These are phyloP conservation scores for Notiomystis cincta DNA, from an alignment of 2,113 vertebrate genomes.

Conservation along the genomic window DNA sequence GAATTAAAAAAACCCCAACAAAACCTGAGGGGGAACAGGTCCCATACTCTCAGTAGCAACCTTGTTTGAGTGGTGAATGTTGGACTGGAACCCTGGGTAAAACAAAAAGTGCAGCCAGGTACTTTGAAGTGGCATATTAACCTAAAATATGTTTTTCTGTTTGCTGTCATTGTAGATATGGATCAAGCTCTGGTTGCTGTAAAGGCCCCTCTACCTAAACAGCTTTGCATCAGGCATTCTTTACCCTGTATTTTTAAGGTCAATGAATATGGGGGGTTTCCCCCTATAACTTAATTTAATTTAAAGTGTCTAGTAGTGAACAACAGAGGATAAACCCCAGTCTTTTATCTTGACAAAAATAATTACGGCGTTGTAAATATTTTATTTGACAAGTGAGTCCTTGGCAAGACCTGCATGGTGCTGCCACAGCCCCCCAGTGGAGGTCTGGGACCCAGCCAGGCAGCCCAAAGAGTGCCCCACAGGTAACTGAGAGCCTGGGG, in stretches of 20 bases:
- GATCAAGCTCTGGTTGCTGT: not conserved
- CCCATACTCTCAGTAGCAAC: not conserved
- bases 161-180: rapidly evolving
- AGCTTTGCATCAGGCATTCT: not conserved
- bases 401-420: not conserved
- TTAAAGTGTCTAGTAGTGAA: not conserved
- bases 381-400: not conserved
- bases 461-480: not conserved
- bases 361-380: not conserved
- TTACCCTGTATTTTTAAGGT: not conserved
- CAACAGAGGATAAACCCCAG: not conserved
- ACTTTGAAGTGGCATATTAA: not conserved
- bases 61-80: rapidly evolving
- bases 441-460: not conserved
- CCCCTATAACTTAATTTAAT: not conserved
- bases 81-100: not conserved
- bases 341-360: not conserved
- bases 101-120: not conserved
- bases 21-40: not conserved
- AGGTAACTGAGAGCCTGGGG: not conserved
- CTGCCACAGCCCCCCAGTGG: rapidly evolving
- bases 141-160: not conserved
- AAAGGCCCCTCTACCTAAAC: not conserved
- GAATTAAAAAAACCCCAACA: not conserved
- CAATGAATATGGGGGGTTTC: rapidly evolving